phyloP scores from a whole-genome alignment of 2,797 vertebrate species.

The Petrocephalus sullivani region DNA sequence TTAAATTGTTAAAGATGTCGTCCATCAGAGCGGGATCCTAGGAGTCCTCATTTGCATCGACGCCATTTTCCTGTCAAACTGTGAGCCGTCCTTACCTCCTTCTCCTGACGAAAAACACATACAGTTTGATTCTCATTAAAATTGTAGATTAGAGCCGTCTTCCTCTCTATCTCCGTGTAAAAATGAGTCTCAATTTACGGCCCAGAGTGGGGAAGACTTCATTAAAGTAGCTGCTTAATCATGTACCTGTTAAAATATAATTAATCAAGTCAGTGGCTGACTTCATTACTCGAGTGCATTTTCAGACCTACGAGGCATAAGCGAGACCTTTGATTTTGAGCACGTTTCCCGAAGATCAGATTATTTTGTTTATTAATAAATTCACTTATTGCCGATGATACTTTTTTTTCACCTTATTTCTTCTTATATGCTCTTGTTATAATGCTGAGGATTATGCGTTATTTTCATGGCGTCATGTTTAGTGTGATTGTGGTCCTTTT shows the following conservation, averaged over 20 bases:
- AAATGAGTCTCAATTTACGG: conserved; percentile 56
- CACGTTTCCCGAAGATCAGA: neutral
- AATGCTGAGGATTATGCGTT: neutral
- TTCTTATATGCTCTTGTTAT: neutral
- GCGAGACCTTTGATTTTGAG: conserved; percentile 19
- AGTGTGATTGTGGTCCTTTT: neutral
- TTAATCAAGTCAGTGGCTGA: conserved; percentile 73
- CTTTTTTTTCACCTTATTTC: neutral
- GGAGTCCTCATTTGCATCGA: neutral
- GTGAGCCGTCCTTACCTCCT: neutral
- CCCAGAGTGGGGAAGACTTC: conserved; percentile 63
- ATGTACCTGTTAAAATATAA: conserved; percentile 79
- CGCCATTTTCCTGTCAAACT: neutral
- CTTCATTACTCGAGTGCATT: conserved; percentile 68
- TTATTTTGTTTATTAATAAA: neutral
- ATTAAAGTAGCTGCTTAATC: conserved; percentile 74
- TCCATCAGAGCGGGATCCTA: neutral
- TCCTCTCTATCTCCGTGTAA: conserved; percentile 60
- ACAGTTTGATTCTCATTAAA: conserved; percentile 50
- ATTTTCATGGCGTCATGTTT: neutral
- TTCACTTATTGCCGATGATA: neutral
- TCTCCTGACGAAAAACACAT: conserved; percentile 59
- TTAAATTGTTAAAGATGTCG: neutral
- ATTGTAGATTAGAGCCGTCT: conserved; percentile 57
- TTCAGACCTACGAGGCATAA: conserved; percentile 41